phyloP scores from a whole-genome alignment of 2,113 vertebrate genomes.

The Passer domesticus region DNA sequence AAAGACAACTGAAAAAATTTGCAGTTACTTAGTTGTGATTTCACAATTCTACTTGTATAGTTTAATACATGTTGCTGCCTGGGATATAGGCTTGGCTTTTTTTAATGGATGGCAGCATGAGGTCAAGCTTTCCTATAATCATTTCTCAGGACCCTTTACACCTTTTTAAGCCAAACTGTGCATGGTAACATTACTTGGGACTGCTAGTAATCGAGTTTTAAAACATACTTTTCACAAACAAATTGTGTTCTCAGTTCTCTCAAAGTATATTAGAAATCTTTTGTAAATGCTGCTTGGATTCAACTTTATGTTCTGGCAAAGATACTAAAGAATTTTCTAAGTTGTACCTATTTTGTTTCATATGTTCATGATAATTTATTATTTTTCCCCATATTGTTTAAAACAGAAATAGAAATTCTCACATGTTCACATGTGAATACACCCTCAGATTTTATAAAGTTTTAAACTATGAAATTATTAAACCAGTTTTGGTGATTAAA shows the following conservation, averaged over 20 bases:
- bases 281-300: background rate
- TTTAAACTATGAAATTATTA: background rate
- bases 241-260: background rate
- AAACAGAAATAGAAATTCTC: background rate
- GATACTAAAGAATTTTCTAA: background rate
- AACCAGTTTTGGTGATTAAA: background rate
- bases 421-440: fast-evolving
- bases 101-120: background rate
- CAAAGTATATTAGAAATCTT: background rate
- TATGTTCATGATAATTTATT: background rate
- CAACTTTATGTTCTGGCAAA: background rate
- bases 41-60: background rate
- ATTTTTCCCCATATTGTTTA: background rate
- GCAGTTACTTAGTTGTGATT: background rate
- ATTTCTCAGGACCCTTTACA: background rate
- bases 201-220: background rate
- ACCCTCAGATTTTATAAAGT: background rate
- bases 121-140: background rate
- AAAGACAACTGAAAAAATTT: background rate
- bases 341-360: background rate
- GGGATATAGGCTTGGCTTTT: background rate
- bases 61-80: background rate
- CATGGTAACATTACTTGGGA: background rate
- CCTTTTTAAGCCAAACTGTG: background rate
- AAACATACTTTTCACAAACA: background rate